Conservation (phyloP, 2,113 vertebrate genomes). For the Thamnaconus septentrionalis region DNA sequence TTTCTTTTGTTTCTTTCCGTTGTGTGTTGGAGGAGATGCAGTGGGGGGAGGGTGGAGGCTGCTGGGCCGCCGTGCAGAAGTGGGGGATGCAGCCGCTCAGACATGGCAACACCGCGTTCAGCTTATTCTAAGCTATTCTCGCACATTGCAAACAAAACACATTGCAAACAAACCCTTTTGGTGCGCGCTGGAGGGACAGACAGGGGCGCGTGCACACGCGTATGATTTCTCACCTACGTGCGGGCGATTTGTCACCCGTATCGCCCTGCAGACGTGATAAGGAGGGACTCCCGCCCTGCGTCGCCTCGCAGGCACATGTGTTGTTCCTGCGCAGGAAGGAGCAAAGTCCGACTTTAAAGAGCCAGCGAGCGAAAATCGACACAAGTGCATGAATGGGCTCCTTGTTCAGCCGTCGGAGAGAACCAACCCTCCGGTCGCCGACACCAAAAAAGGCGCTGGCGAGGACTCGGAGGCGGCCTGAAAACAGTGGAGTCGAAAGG, state of each 20-base stretch:
- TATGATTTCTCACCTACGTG: slow-evolving; percentile 9
- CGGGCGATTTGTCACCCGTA: slow-evolving; percentile 29
- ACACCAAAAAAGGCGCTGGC: slow-evolving; percentile 38
- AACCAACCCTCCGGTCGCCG: slow-evolving; percentile 16
- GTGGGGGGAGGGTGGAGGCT: not conserved
- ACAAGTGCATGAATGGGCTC: slow-evolving; percentile 62
- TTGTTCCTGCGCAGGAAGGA: slow-evolving; percentile 33
- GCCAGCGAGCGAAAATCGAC: slow-evolving; percentile 50
- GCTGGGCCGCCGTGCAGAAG: no score
- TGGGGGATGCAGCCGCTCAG: not conserved
- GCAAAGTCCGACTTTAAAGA: slow-evolving; percentile 69
- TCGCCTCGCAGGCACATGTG: slow-evolving; percentile 43
- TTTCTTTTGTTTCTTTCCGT: slow-evolving; percentile 86
- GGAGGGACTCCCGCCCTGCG: slow-evolving; percentile 35
- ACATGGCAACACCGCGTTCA: slow-evolving; percentile 11
- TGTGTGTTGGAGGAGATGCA: slow-evolving; percentile 75
- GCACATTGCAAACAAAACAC: not conserved
- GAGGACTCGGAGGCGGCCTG: slow-evolving; percentile 30
- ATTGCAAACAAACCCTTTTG: not conserved
- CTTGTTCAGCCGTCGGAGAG: slow-evolving; percentile 48
- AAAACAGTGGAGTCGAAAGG: slow-evolving; percentile 9
- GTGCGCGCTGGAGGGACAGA: not conserved
- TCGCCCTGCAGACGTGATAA: slow-evolving; percentile 55
- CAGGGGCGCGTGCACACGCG: not conserved
- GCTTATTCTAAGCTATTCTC: slow-evolving; percentile 16